Evolutionary conservation across 2,113 vertebrate genomes (phyloP), one percentile per base, ranked within the genome.

Genomic region (Chlorodrepanis virens): DNA sequence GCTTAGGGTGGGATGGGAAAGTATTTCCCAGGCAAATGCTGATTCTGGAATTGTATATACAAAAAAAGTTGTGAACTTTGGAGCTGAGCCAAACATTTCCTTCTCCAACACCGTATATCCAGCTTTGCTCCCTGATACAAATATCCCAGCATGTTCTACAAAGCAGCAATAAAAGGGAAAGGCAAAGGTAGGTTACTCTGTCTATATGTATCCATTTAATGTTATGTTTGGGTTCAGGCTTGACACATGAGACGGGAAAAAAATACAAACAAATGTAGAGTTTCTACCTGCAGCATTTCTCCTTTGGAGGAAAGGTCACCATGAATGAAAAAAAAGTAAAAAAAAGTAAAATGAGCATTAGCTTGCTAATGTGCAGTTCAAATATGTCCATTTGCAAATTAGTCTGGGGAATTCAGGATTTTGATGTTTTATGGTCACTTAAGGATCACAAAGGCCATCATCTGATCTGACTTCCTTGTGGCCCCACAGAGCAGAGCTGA

Each of bases 11-110:
- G 78, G 90, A 56, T 89, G 67, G 77, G 63, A 94, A 93, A 97
- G 82, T n/a, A 50, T 83, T 96, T 96, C 82, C 53, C 94, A 91
- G 37, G 20, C 57, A 52, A 96, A 84, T 91, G 93, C 95, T 97
- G 95, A 91, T 96, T 97, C 90, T 97, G 94, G 94, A 92, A 94
- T 11, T 28, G 57, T 70, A 94, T 70, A 53, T 52, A 90, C 39
- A 91, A 94, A 97, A 97, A 86, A 81, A 81, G 84, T 77, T 92
- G 95, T 83, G 81, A 95, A 75, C 79, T 96, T 93, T 95, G 95
- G 92, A 93, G 60, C 54, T 39, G 14, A 61, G 81, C 88, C 95
- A 90, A 59, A 52, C 11, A 12, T 52, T 59, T 77, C 19, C 22
- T 81, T 83, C 76, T 83, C 68, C 45, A 63, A 88, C 97, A 97